phyloP scores from a whole-genome alignment of 30 jellyfish, hydroid and myxozoan species.

The Pseudorhiza aurosa region DNA sequence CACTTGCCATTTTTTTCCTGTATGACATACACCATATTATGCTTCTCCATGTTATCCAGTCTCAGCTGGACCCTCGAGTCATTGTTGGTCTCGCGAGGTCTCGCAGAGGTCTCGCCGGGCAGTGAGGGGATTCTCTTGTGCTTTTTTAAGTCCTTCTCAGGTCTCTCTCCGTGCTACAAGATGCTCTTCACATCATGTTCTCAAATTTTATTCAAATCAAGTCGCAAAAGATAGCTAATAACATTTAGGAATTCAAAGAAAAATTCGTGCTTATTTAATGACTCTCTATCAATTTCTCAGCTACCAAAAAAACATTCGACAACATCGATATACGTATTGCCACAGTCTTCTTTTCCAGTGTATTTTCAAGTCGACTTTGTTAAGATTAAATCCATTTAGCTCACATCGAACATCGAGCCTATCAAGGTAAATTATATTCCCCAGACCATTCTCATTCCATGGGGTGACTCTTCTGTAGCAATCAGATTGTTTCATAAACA shows the following conservation, averaged over 20 bases:
- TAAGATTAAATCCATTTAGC: not conserved
- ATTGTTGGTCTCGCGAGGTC: too few relatives aligned
- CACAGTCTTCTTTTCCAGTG: not conserved
- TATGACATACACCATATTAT: too few relatives aligned
- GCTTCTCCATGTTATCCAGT: too few relatives aligned
- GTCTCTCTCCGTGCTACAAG: too few relatives aligned
- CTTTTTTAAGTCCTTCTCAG: too few relatives aligned
- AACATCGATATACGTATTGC: slow-evolving; percentile 11
- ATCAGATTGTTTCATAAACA: not conserved
- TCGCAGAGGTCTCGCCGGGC: too few relatives aligned
- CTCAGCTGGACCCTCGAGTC: too few relatives aligned
- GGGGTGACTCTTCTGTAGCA: not conserved
- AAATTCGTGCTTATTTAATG: not conserved
- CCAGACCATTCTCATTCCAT: slow-evolving; percentile 10
- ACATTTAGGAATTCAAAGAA: not conserved
- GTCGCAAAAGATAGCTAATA: too few relatives aligned
- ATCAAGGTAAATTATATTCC: not conserved
- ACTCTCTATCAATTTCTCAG: not conserved
- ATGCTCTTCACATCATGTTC: too few relatives aligned
- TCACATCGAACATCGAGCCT: not conserved
- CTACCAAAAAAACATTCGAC: not conserved
- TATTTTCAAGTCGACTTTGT: not conserved
- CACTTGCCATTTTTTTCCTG: too few relatives aligned
- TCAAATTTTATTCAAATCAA: too few relatives aligned
- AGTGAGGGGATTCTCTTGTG: too few relatives aligned